Evolutionary conservation across 2,888 invertebrate species (phyloP), one percentile per base, ranked within the genome.

Genomic region (Rhyacophila evoluta): DNA sequence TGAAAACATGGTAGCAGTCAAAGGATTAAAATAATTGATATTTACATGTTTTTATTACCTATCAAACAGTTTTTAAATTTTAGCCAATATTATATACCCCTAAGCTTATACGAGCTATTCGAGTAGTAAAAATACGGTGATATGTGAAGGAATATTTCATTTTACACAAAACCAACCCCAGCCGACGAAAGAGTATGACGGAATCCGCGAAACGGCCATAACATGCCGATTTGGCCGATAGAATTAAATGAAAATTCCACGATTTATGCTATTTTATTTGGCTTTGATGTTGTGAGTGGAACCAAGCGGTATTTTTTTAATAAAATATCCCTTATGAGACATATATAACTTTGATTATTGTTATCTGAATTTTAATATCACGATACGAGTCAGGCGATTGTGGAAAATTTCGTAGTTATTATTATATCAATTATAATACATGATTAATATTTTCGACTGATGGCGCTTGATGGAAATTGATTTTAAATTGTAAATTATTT

Each of bases 231-330:
- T 39, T 36, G 27, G 15, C 39, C 70, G 74, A 78, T 78, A 73
- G 15, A 75, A 72, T 79, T 74, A 79, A 79, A 81, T 79, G 74
- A 79, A 81, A 81, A 81, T 81, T 81, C 81, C 81, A 74, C 77
- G 79, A 81, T 77, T 81, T 81, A 81, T 79, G 76, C 68, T 80
- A 75, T 79, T 78, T 79, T 81, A 74, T 79, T 81, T 37, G 67
- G 74, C 81, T 81, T 81, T 81, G 81, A 81, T 81, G 71, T 72
- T 68, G 25, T 37, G 37, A 37, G 39, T 69, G 36, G n/a, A 25
- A 33, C 37, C 8, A 27, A 28, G 33, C 19, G 69, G 69, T 41
- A 77, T 37, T 73, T 77, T 78, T 78, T 72, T 75, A 78, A 78
- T 78, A 78, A 71, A 67, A 67, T 33, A 72, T 72, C 25, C 28